Evolutionary conservation across 2,797 vertebrate species (phyloP).

Genomic region (Alca torda): DNA sequence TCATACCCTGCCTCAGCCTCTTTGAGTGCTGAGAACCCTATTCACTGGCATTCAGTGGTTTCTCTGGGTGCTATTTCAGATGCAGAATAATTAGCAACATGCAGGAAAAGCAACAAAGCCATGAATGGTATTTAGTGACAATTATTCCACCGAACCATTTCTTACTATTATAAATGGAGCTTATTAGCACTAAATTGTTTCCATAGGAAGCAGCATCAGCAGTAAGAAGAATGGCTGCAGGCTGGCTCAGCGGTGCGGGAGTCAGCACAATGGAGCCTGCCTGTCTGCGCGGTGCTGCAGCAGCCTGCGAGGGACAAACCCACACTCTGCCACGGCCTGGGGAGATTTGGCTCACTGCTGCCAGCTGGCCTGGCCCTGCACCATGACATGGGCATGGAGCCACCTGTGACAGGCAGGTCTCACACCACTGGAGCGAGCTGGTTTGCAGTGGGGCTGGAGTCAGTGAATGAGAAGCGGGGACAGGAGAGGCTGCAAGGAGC

Average conservation of each 20-base stretch:
- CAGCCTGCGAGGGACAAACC: background rate
- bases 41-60: constrained; percentile 74
- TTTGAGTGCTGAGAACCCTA: constrained; percentile 65
- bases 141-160: constrained; percentile 79
- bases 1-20: constrained; percentile 61
- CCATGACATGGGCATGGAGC: fast-evolving
- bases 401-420: background rate
- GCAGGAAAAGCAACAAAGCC: constrained; percentile 80
- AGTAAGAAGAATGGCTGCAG: constrained; percentile 76
- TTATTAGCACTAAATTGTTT: constrained; percentile 83
- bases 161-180: constrained; percentile 80
- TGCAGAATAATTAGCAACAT: constrained; percentile 77
- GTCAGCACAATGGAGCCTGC: constrained; percentile 69
- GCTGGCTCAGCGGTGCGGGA: constrained; percentile 61
- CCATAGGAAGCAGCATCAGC: constrained; percentile 79
- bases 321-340: fast-evolving
- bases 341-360: background rate
- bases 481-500: background rate
- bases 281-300: background rate
- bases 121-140: constrained; percentile 81
- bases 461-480: background rate
- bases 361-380: background rate
- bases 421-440: background rate
- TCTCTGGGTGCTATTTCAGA: constrained; percentile 78
- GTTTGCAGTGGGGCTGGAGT: background rate